These are phyloP conservation scores for Puma concolor DNA, from an alignment of 2,113 vertebrate genomes.

Conservation along the genomic window DNA sequence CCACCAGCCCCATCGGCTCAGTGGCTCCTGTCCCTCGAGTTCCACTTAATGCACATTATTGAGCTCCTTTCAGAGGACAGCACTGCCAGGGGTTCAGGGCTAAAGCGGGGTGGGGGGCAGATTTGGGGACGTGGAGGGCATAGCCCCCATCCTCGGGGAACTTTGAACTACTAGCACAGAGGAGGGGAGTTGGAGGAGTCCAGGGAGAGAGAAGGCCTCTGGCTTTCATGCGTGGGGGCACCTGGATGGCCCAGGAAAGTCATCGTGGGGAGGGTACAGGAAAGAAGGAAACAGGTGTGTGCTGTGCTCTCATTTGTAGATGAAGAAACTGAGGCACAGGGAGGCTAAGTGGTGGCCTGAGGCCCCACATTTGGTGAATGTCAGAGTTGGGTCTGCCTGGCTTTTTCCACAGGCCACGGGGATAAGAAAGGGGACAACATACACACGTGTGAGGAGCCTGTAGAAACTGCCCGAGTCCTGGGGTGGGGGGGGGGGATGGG, in stretches of 20 bases:
- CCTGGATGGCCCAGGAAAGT: background rate
- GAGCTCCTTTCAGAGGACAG: background rate
- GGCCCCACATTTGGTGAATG: background rate
- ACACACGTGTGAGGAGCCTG: background rate
- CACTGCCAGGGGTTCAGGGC: too few relatives aligned
- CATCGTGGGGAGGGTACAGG: background rate
- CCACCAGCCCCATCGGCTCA: rapidly evolving
- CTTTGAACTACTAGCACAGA: background rate
- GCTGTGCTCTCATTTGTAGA: background rate
- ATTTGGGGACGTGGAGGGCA: too few relatives aligned
- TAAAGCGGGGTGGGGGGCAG: rapidly evolving
- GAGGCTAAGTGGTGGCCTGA: background rate
- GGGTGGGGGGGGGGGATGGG: too few relatives aligned
- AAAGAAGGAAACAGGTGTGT: background rate
- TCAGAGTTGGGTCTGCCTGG: background rate
- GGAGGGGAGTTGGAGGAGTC: too few relatives aligned
- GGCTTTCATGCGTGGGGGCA: background rate
- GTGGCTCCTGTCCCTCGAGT: background rate
- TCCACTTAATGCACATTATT: background rate
- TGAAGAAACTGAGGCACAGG: constrained; percentile 7
- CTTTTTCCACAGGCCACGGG: background rate
- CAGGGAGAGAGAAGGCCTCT: background rate
- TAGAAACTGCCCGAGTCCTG: background rate
- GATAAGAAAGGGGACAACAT: background rate
- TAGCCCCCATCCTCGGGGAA: background rate